These are phyloP conservation scores for Pogona vitticeps DNA, from an alignment of 2,113 vertebrate species.

Conservation along the genomic window DNA sequence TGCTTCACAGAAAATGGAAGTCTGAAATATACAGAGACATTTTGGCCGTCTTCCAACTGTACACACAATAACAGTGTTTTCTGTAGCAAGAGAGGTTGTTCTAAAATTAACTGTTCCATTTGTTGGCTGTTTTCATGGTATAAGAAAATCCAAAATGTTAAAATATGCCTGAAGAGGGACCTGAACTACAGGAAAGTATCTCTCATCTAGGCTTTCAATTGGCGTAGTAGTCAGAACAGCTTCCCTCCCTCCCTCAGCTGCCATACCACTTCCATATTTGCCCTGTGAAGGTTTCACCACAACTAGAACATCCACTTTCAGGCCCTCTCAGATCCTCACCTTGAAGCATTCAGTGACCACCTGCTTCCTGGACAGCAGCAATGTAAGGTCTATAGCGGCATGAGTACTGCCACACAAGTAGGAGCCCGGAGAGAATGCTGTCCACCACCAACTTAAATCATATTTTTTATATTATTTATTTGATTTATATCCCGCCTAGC, in stretches of 20 bases:
- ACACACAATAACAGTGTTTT: background rate
- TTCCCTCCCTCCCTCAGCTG: too few species aligned
- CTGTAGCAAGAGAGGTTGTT: background rate
- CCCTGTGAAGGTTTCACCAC: background rate
- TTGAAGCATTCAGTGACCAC: background rate
- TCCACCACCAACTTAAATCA: too few species aligned
- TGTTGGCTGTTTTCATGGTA: background rate
- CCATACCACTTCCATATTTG: too few species aligned
- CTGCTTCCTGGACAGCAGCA: background rate
- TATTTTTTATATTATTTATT: too few species aligned
- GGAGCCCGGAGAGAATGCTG: background rate
- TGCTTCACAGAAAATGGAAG: constrained; percentile 26
- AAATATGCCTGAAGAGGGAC: background rate
- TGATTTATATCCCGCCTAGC: too few species aligned
- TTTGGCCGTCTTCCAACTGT: background rate
- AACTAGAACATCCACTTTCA: background rate
- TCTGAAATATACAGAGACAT: background rate
- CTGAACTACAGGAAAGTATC: background rate
- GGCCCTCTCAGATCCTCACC: background rate
- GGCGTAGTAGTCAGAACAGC: background rate
- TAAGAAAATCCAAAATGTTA: background rate
- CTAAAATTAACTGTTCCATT: constrained; percentile 9
- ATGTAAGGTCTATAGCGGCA: background rate
- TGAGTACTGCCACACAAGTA: background rate
- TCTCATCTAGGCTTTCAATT: background rate